Conservation (phyloP, 2,888 invertebrate species). For the Hirtodrosophila duncani region DNA sequence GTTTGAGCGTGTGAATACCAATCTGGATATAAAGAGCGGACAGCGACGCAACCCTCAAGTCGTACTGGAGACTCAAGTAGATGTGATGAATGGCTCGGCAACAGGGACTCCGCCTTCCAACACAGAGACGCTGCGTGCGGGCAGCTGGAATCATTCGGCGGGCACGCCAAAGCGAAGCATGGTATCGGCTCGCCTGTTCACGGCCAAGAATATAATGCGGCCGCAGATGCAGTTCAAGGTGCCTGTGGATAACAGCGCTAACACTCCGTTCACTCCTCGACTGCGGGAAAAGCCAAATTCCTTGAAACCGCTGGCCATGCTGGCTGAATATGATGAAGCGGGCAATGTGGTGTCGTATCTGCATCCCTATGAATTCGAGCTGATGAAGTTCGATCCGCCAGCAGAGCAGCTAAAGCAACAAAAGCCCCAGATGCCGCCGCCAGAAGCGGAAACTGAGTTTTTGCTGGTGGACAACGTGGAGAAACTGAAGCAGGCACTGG, state of each 20-base stretch:
- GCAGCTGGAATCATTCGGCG: constrained; percentile 81
- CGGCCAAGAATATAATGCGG: constrained; percentile 85
- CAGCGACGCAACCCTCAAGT: constrained; percentile 79
- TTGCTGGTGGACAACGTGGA: constrained; percentile 84
- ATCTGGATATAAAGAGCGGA: constrained; percentile 84
- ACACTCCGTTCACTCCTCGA: constrained; percentile 88
- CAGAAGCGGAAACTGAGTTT: constrained; percentile 83
- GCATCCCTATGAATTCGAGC: constrained; percentile 93
- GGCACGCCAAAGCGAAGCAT: constrained; percentile 31
- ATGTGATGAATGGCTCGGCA: constrained; percentile 24
- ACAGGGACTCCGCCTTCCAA: neutral
- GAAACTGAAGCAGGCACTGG: constrained; percentile 83
- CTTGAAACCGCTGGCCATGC: constrained; percentile 87
- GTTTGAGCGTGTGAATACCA: constrained; percentile 87
- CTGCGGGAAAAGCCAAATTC: constrained; percentile 93
- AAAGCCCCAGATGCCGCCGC: constrained; percentile 77
- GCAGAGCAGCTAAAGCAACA: constrained; percentile 79
- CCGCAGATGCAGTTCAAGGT: constrained; percentile 92
- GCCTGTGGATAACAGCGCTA: constrained; percentile 88
- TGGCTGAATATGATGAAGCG: constrained; percentile 83
- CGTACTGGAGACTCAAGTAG: constrained; percentile 78
- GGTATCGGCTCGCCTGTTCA: constrained; percentile 79
- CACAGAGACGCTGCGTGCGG: constrained; percentile 68
- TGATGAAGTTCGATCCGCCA: constrained; percentile 85
- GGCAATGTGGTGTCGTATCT: constrained; percentile 84